These are phyloP conservation scores for Tautogolabrus adspersus DNA, from an alignment of 2,113 vertebrate genomes.

Conservation along the genomic window DNA sequence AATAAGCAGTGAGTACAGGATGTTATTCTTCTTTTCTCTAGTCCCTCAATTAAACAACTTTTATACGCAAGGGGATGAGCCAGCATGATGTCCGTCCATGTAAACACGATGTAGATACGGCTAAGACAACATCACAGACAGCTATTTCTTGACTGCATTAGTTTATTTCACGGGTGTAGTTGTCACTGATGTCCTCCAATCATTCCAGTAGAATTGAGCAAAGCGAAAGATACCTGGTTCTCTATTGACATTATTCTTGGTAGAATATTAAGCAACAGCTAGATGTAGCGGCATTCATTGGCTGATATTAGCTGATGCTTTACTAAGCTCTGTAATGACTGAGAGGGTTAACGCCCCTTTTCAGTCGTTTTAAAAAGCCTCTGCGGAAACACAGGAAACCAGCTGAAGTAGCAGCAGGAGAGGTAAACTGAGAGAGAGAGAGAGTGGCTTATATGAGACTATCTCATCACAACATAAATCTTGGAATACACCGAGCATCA, in stretches of 20 bases:
- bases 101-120: too few species aligned
- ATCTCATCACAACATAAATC: constrained; percentile 17
- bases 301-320: constrained; percentile 20
- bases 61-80: too few species aligned
- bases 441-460: constrained; percentile 13
- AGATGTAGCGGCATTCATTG: background rate
- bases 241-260: too few species aligned
- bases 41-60: too few species aligned
- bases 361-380: constrained; percentile 30
- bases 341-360: constrained; percentile 43
- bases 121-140: too few species aligned
- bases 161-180: too few species aligned
- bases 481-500: constrained; percentile 41
- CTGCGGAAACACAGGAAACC: constrained; percentile 62
- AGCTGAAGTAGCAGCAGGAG: constrained; percentile 29
- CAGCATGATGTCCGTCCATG: too few species aligned
- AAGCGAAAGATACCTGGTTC: background rate
- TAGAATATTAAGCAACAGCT: too few species aligned
- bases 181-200: too few species aligned
- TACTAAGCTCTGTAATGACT: constrained; percentile 5
- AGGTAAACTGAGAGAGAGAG: constrained; percentile 29
- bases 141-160: too few species aligned
- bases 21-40: too few species aligned
- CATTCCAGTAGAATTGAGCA: background rate
- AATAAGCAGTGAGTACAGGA: too few species aligned